Evolutionary conservation across 2,113 vertebrate genomes (phyloP).

Genomic region (Pterocles gutturalis): DNA sequence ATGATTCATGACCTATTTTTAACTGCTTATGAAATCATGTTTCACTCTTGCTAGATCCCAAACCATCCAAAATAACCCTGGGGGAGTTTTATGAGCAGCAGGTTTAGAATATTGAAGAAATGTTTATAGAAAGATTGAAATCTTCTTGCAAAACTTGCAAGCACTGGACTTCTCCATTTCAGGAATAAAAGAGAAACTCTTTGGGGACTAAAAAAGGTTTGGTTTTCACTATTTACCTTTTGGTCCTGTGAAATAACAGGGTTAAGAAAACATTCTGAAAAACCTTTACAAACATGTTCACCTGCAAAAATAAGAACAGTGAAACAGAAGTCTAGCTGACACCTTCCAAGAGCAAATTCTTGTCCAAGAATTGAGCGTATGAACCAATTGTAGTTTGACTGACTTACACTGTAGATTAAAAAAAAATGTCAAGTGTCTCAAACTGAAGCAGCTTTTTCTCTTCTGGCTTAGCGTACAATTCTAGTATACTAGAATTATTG

Average conservation of each 20-base stretch:
- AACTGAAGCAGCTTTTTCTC: background rate
- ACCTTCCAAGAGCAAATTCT: background rate
- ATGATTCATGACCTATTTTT: slow-evolving; percentile 15
- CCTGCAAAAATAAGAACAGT: background rate
- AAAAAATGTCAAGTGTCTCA: background rate
- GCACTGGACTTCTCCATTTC: background rate
- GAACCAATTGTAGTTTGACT: background rate
- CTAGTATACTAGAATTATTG: background rate
- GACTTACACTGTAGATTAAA: background rate
- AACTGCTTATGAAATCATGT: background rate
- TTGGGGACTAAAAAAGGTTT: background rate
- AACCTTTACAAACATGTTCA: background rate
- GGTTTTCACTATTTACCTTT: background rate
- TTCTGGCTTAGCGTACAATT: background rate
- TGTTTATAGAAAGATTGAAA: background rate
- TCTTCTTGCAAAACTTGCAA: background rate
- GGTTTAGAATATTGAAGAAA: background rate
- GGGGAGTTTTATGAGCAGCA: background rate
- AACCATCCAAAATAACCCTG: background rate
- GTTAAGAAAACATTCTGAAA: background rate
- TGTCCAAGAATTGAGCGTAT: background rate
- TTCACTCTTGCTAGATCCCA: background rate
- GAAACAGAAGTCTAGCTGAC: background rate
- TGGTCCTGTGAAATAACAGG: background rate
- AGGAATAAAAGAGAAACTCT: slow-evolving; percentile 1